Evolutionary conservation across 2,797 vertebrate genomes (phyloP).

Genomic region (Uromys caudimaculatus): DNA sequence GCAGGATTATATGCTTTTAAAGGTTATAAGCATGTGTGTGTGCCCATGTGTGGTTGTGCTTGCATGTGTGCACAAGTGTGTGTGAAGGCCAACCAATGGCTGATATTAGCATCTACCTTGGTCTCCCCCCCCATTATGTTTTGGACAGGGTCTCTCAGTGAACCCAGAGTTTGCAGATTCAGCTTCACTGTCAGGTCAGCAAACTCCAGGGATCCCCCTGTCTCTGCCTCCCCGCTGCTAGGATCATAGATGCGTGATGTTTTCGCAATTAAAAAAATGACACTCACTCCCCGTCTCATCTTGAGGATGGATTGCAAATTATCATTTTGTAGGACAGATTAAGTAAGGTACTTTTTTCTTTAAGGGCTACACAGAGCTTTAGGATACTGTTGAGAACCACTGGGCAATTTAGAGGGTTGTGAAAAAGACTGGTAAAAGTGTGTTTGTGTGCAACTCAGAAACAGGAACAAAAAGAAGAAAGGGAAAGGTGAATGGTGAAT

Average conservation of each 20-base stretch:
- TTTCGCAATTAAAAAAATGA: not conserved
- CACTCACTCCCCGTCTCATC: not conserved
- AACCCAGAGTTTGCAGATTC: not conserved
- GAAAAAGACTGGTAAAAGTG: constrained; percentile 15
- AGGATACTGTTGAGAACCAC: not conserved
- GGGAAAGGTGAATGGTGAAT: too few relatives aligned
- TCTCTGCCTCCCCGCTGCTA: not conserved
- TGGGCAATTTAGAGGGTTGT: not conserved
- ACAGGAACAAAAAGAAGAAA: not conserved
- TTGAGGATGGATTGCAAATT: not conserved
- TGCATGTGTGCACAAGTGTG: not conserved
- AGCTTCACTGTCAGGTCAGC: not conserved
- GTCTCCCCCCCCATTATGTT: not conserved
- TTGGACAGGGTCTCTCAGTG: not conserved
- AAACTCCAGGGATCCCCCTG: not conserved
- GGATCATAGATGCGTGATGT: not conserved
- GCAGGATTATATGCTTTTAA: constrained; percentile 5
- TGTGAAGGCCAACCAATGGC: not conserved
- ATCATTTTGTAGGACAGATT: not conserved
- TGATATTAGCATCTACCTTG: not conserved
- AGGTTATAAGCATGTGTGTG: not conserved
- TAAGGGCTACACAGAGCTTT: not conserved
- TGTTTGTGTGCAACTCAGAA: not conserved
- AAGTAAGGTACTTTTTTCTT: not conserved
- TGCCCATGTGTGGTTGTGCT: not conserved